Evolutionary conservation across 30 jellyfish, hydroid and myxozoan species (phyloP).

Genomic region (Hydractinia echinata): DNA sequence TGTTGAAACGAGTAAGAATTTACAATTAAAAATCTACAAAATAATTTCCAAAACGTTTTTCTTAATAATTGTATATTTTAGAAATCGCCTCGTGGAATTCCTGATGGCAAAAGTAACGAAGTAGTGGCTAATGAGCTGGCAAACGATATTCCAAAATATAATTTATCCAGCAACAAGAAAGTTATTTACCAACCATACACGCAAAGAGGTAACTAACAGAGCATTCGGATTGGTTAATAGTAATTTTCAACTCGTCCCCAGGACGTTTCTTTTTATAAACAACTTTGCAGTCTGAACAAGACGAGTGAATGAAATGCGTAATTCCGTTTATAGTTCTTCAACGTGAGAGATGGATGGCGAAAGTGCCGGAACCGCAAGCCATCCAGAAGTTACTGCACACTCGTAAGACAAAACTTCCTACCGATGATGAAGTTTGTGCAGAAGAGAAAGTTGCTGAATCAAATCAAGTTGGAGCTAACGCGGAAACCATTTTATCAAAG

Average conservation of each 20-base stretch:
- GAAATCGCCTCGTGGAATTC: slow-evolving; percentile 59
- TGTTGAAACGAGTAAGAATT: too few species aligned
- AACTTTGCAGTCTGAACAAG: too few species aligned
- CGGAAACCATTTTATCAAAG: slow-evolving; percentile 1
- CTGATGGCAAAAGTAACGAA: slow-evolving; percentile 81
- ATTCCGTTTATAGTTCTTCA: slow-evolving; percentile 4
- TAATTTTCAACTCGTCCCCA: too few species aligned
- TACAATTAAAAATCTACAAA: not conserved
- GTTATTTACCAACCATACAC: slow-evolving; percentile 20
- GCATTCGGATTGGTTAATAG: too few species aligned
- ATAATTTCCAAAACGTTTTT: not conserved
- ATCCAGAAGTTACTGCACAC: slow-evolving; percentile 43
- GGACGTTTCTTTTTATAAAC: too few species aligned
- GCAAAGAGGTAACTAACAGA: slow-evolving; percentile 2
- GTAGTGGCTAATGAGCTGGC: slow-evolving; percentile 12
- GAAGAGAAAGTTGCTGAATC: not conserved
- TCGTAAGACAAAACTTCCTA: slow-evolving; percentile 9
- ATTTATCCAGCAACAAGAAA: not conserved
- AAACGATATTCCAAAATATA: slow-evolving; percentile 3
- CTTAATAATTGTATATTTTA: not conserved
- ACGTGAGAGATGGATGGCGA: slow-evolving; percentile 38
- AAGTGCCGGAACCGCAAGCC: slow-evolving; percentile 50
- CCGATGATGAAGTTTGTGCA: not conserved
- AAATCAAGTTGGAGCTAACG: not conserved
- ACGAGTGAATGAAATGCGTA: too few species aligned